These are phyloP conservation scores for Centruroides sculpturatus DNA, from an alignment of 1,140 invertebrate species.

Conservation along the genomic window DNA sequence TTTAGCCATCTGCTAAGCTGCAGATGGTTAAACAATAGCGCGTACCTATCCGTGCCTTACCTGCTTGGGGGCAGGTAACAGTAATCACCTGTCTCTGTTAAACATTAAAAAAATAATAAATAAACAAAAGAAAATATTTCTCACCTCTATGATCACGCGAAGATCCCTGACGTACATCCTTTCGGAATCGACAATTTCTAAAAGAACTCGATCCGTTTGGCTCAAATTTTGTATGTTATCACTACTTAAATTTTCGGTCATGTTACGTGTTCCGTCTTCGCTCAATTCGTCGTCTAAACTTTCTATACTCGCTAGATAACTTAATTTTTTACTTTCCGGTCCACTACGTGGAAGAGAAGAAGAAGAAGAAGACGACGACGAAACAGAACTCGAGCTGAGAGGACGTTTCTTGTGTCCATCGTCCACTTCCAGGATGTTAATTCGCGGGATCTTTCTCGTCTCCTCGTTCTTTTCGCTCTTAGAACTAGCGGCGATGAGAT, in stretches of 20 bases:
- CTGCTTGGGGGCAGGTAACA: too few relatives aligned
- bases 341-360: slow-evolving; percentile 18
- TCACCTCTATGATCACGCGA: slow-evolving; percentile 77
- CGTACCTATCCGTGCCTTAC: too few relatives aligned
- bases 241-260: too few relatives aligned
- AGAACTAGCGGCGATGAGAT: slow-evolving; percentile 38
- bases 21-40: too few relatives aligned
- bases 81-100: too few relatives aligned
- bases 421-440: background rate
- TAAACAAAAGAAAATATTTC: slow-evolving; percentile 16
- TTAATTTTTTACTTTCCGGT: slow-evolving; percentile 23
- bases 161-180: slow-evolving; percentile 78
- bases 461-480: slow-evolving; percentile 9
- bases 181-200: slow-evolving; percentile 87
- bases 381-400: slow-evolving; percentile 65
- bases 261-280: slow-evolving; percentile 27
- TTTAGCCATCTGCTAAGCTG: too few relatives aligned
- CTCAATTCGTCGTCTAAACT: slow-evolving; percentile 44
- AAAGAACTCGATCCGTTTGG: slow-evolving; percentile 66
- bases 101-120: too few relatives aligned
- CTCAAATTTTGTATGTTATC: slow-evolving; percentile 40
- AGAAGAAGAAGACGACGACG: slow-evolving; percentile 44
- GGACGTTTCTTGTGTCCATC: slow-evolving; percentile 36
- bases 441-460: background rate
- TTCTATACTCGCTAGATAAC: slow-evolving; percentile 62